Conservation (phyloP, 2,888 invertebrate genomes). For the Apotomis betuletana region DNA sequence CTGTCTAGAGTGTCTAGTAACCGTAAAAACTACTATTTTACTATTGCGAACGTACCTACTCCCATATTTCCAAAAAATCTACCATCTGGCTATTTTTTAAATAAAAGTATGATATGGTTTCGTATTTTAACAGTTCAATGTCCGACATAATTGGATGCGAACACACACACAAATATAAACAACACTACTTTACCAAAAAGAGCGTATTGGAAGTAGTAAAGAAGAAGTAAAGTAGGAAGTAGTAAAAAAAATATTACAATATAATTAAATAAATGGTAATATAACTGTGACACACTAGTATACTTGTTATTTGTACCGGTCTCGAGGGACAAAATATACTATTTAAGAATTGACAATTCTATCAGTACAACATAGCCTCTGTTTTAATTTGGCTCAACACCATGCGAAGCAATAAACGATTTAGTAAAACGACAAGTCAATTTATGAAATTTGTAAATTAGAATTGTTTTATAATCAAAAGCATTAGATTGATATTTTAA, state of each 20-base stretch:
- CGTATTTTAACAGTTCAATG: not conserved
- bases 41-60: no score
- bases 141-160: constrained; percentile 1
- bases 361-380: constrained; percentile 13
- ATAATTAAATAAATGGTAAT: not conserved
- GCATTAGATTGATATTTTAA: constrained; percentile 1
- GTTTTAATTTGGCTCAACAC: constrained; percentile 40
- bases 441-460: not conserved
- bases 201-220: not conserved
- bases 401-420: constrained; percentile 45
- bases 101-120: no score
- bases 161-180: not conserved
- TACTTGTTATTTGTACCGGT: not conserved
- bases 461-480: not conserved
- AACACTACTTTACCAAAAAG: not conserved
- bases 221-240: no score
- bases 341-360: not conserved
- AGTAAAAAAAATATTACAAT: not conserved
- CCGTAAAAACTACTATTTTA: no score
- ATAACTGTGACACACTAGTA: not conserved
- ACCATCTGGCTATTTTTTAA: no score
- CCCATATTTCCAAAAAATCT: no score
- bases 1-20: no score
- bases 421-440: constrained; percentile 15
- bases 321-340: not conserved